Conservation (phyloP, 2,888 invertebrate species). For the Stramonita haemastoma region DNA sequence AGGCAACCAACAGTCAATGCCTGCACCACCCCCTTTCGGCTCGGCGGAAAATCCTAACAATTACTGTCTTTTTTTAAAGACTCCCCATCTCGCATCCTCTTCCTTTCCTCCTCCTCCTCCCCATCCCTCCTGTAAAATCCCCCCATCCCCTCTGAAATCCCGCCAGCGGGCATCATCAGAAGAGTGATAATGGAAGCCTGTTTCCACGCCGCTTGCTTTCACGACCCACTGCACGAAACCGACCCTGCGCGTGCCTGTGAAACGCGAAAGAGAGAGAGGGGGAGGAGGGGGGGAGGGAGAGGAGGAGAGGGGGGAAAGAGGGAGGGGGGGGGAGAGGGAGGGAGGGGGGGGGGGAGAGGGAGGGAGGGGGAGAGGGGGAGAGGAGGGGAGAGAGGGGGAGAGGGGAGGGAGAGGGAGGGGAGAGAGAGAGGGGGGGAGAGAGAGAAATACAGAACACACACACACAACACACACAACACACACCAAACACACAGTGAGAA, state of each 20-base stretch:
- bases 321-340: background rate
- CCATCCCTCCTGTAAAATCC: background rate
- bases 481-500: too few species aligned
- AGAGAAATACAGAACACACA: background rate
- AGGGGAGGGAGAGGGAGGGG: background rate
- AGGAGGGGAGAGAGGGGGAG: background rate
- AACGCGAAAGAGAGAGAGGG: background rate
- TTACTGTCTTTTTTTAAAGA: constrained; percentile 4
- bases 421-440: background rate
- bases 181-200: constrained; percentile 10
- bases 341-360: background rate
- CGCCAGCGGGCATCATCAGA: constrained; percentile 10
- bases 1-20: background rate
- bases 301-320: background rate
- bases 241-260: constrained; percentile 7
- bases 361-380: background rate
- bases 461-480: too few species aligned
- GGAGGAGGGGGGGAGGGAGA: background rate
- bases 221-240: constrained; percentile 7
- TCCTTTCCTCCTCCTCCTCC: background rate
- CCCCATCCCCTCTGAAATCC: background rate
- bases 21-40: background rate
- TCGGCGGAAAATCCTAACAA: background rate
- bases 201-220: constrained; percentile 31
- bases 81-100: background rate